Percentiles rank a stretch among this genome's conserved stretches.
phyloP scores from a whole-genome alignment of 2,888 invertebrate genomes.

The Drosophila pegasa region DNA sequence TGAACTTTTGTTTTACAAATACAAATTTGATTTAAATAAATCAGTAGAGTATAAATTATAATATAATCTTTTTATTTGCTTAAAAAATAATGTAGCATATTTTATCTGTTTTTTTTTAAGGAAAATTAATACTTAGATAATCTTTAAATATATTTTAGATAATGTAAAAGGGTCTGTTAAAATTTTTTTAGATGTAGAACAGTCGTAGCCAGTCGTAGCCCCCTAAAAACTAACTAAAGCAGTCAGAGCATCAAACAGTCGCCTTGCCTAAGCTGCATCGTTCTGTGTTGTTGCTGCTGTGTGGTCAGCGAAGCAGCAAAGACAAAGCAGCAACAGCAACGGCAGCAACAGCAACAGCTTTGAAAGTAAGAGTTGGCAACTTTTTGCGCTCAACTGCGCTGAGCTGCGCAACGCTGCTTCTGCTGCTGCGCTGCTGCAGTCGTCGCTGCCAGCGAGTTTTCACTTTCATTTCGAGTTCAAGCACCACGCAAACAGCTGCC shows the following conservation, averaged over 20 bases:
- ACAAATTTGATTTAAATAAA: too few species aligned
- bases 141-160: too few species aligned
- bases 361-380: slow-evolving; percentile 76
- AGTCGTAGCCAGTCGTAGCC: too few species aligned
- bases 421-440: slow-evolving; percentile 57
- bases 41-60: too few species aligned
- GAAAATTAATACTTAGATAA: too few species aligned
- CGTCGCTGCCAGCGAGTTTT: slow-evolving; percentile 60
- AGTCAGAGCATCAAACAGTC: slow-evolving; percentile 32
- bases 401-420: slow-evolving; percentile 59
- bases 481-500: slow-evolving; percentile 68
- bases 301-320: slow-evolving; percentile 53
- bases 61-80: too few species aligned
- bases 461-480: slow-evolving; percentile 82
- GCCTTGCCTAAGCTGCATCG: slow-evolving; percentile 1
- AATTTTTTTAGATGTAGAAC: too few species aligned
- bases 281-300: slow-evolving; percentile 40
- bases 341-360: slow-evolving; percentile 46
- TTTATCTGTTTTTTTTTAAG: too few species aligned
- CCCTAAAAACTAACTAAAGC: too few species aligned
- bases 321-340: slow-evolving; percentile 32
- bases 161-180: too few species aligned
- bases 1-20: too few species aligned
- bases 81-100: too few species aligned
- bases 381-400: slow-evolving; percentile 60